Evolutionary conservation across 2,113 vertebrate species (phyloP).

Genomic region (Megatriorchis doriae): DNA sequence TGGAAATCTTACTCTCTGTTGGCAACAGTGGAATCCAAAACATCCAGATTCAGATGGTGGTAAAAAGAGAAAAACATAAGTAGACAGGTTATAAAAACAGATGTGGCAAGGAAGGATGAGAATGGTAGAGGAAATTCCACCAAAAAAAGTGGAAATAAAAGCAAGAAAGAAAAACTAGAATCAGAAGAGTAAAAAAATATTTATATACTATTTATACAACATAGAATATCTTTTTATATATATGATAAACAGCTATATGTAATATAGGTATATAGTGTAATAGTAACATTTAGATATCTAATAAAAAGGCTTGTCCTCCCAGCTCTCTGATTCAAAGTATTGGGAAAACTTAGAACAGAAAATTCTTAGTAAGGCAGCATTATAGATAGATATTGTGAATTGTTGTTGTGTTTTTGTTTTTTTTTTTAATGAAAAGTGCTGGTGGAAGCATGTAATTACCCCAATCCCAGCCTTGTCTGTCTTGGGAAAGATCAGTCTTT

Average conservation of each 20-base stretch:
- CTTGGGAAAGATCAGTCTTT: not conserved
- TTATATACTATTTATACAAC: not conserved
- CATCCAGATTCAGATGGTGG: not conserved
- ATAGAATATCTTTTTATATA: not conserved
- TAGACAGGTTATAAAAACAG: not conserved
- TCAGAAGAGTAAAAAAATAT: not conserved
- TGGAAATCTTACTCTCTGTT: slow-evolving; percentile 64
- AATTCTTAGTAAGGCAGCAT: not conserved
- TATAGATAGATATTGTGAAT: not conserved
- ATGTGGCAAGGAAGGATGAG: not conserved
- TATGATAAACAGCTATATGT: not conserved
- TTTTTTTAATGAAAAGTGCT: not conserved
- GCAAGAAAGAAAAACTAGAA: not conserved
- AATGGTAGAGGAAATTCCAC: not conserved
- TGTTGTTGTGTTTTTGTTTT: rapidly evolving
- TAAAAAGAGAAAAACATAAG: not conserved
- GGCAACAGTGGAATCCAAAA: slow-evolving; percentile 21
- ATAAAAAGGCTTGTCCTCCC: not conserved
- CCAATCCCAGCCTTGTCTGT: not conserved
- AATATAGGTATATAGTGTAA: not conserved
- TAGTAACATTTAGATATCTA: not conserved
- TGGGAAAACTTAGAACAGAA: not conserved
- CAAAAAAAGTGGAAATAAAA: not conserved
- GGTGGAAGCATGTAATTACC: not conserved
- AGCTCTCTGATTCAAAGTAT: not conserved